These are phyloP conservation scores for Mnemiopsis leidyi DNA, from an alignment of 37 sponge, comb jelly and placozoan genomes.

Conservation along the genomic window DNA sequence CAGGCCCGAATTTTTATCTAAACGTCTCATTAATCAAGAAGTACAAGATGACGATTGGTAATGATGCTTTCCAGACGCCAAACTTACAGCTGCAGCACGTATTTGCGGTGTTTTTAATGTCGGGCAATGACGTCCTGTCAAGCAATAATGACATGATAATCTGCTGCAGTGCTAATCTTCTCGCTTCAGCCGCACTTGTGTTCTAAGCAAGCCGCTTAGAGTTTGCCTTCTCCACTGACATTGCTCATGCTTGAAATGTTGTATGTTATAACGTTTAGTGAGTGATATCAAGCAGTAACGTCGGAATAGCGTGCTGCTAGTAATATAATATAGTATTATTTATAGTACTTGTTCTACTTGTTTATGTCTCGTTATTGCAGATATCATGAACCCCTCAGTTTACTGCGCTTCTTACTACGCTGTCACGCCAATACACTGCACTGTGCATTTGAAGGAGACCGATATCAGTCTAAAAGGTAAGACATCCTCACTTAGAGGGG, in stretches of 20 bases:
- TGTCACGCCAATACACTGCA: conserved; percentile 65
- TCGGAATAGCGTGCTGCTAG: neutral
- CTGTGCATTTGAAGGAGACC: conserved; percentile 30
- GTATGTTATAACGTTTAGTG: neutral
- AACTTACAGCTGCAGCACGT: neutral
- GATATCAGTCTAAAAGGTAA: conserved; percentile 54
- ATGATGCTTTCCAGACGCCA: neutral
- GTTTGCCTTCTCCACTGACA: too few species aligned
- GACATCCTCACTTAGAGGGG: too few species aligned
- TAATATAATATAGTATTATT: too few species aligned
- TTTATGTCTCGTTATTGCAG: neutral
- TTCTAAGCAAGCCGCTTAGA: too few species aligned
- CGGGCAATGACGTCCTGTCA: neutral
- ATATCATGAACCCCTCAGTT: conserved; percentile 19
- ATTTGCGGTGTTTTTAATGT: neutral
- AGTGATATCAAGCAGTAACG: neutral
- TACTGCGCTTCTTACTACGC: conserved; percentile 48
- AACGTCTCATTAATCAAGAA: too few species aligned
- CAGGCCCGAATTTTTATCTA: too few species aligned
- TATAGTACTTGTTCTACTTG: neutral
- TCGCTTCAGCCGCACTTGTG: too few species aligned
- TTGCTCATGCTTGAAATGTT: too few species aligned
- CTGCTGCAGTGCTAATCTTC: too few species aligned
- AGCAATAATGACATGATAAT: neutral
- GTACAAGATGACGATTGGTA: too few species aligned